Conservation (phyloP, 2,797 vertebrate species). For the Aldrovandia affinis region DNA sequence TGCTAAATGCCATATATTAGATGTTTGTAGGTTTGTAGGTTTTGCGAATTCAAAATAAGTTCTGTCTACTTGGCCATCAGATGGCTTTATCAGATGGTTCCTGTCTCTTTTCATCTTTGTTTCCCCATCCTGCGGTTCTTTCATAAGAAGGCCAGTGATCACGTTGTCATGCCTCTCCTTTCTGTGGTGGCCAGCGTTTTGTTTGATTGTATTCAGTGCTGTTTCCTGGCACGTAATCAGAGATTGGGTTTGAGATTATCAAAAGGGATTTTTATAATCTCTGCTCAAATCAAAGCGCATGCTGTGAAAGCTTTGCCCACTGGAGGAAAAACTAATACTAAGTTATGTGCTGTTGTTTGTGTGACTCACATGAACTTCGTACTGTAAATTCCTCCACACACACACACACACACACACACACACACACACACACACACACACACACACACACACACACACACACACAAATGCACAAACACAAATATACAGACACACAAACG, state of each 20-base stretch:
- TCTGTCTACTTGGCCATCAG: neutral
- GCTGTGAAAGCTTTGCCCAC: neutral
- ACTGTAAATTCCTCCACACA: neutral
- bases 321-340: neutral
- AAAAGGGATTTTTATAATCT: conserved; percentile 19
- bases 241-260: conserved; percentile 15
- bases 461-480: too few species aligned
- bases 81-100: neutral
- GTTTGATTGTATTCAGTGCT: neutral
- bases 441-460: neutral
- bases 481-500: too few species aligned
- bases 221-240: neutral
- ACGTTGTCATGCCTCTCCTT: neutral
- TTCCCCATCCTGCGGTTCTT: neutral
- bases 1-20: too few species aligned
- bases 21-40: neutral
- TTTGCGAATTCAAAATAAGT: neutral
- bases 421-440: too few species aligned
- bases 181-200: neutral
- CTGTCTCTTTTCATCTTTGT: neutral
- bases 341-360: neutral
- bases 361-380: neutral
- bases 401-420: neutral
- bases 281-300: neutral
- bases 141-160: neutral